Base-by-base conservation (phyloP, 1,140 invertebrate genomes). In the Diploscapter pachys region DNA sequence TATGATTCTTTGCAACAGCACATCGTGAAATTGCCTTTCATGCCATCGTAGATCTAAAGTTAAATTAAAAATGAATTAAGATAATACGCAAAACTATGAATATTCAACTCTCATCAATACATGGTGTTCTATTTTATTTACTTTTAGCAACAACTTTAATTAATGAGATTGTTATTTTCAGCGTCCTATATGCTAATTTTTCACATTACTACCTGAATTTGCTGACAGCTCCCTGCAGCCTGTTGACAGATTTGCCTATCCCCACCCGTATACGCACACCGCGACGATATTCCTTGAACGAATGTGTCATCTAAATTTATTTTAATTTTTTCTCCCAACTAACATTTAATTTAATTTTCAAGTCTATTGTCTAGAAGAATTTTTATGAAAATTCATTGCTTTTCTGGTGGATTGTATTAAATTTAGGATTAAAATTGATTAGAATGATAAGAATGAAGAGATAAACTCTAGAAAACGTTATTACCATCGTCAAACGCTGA, bases 191-290 rank as follows among this genome's bases (percentile, higher is more conserved):
- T 31, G 31, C 31, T 31, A 31, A 31, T 31, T 31, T 31, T 31
- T 31, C 31, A 31, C 31, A 31, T 31, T 31, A 31, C 1, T 31
- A 31, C 31, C 31, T 31, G 31, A 50, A 73, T 65, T 49, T 64
- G 50, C 5, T 63, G 62, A n/a, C 72, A 73, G 51, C 55, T 65
- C 67, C 62, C 63, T 57, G 52, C 63, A 11, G 31, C 63, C 51
- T 57, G 65, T 53, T 66, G 51, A 31, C 72, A 73, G 3, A 73
- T 55, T 57, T 64, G 61, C 52, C 72, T 59, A 50, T 73, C 72
- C 56, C 72, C 72, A 56, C 72, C 72, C 11, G 72, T 73, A 13
- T 73, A 73, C 4, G 72, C 72, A 73, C 72, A 73, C 2, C 72
- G 63, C 65, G 72, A 73, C 4, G 72, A 64, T 6, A 73, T 65